Base-by-base conservation (phyloP, 2,888 invertebrate species). In the Drosophila macrospina region DNA sequence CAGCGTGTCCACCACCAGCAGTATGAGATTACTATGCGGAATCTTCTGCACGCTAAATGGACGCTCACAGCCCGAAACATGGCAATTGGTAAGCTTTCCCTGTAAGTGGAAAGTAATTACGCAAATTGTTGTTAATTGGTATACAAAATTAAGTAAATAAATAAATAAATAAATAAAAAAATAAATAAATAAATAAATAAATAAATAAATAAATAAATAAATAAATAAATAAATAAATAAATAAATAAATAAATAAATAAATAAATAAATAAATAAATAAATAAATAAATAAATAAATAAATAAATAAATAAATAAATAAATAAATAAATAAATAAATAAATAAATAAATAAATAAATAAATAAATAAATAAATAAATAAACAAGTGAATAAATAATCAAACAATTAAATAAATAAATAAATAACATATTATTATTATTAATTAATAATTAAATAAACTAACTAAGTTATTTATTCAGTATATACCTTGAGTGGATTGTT, bases 11-110 rank as follows among this genome's bases (percentile, higher is more conserved):
- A 97, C 97, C 74, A 97, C 97, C 73, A 98, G 93, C 74, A 98
- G 93, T 86, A 98, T 96, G 84, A 98, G 93, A 93, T 98, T 98
- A 90, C 97, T 97, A 91, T 97, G 96, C 50, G 96, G 97, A 88
- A 98, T 97, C 93, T 97, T 97, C 91, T 97, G 97, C 60, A 97
- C 97, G 93, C 97, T 97, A 93, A 97, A 97, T 26, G 97, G 97
- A 89, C 97, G 96, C 91, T 97, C 97, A 90, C 97, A 97, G 69
- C 97, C 97, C 41, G 96, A 96, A 60, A 95, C 95, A 89, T 97
- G 97, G 90, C 97, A 97, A 91, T 97, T 97, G 37, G 97, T 97
- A 44, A 97, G 93, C 92, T 97, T 97, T 59, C 97, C 97, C 93
- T 92, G 63, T 13, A 44, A 30, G 1, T 13, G 8, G 0, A 28